A percentile compares a stretch with the other conserved stretches of the same genome.
Evolutionary conservation across 2,797 vertebrate genomes (phyloP).

Genomic region (Gymnothorax javanicus): DNA sequence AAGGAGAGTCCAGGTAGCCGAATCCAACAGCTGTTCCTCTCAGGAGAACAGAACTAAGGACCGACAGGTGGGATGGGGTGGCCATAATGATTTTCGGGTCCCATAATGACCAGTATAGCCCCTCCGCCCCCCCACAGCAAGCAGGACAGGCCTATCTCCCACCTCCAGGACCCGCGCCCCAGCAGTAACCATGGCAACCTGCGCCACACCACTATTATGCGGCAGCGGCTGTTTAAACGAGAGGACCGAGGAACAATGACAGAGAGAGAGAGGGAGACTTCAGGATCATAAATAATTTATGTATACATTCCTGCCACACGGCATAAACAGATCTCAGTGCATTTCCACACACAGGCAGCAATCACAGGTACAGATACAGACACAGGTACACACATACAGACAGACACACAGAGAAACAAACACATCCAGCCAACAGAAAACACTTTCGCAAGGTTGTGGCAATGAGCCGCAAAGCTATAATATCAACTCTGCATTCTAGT

Average conservation of each 20-base stretch:
- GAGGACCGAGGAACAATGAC: conserved; percentile 55
- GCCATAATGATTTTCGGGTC: neutral
- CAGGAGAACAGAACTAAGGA: neutral
- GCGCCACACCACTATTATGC: conserved; percentile 54
- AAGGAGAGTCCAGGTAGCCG: too few relatives aligned
- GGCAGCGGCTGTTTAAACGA: conserved; percentile 56
- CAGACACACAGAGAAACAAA: too few relatives aligned
- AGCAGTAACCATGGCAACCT: conserved; percentile 64
- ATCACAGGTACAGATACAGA: conserved; percentile 12
- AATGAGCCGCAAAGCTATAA: too few relatives aligned
- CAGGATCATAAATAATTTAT: conserved; percentile 71
- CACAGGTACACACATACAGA: neutral
- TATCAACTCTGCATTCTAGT: too few relatives aligned
- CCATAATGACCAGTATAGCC: neutral
- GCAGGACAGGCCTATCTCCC: conserved; percentile 63
- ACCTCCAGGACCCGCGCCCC: conserved; percentile 56
- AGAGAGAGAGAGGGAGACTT: conserved; percentile 45
- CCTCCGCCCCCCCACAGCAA: conserved; percentile 11
- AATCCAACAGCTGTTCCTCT: neutral
- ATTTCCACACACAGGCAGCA: neutral
- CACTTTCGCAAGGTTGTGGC: too few relatives aligned
- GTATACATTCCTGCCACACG: conserved; percentile 38
- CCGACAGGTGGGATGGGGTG: neutral
- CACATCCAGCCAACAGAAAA: neutral
- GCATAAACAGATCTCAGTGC: conserved; percentile 23